These are phyloP conservation scores for Tragelaphus strepsiceros DNA, from an alignment of 2,113 vertebrate genomes.

Conservation along the genomic window DNA sequence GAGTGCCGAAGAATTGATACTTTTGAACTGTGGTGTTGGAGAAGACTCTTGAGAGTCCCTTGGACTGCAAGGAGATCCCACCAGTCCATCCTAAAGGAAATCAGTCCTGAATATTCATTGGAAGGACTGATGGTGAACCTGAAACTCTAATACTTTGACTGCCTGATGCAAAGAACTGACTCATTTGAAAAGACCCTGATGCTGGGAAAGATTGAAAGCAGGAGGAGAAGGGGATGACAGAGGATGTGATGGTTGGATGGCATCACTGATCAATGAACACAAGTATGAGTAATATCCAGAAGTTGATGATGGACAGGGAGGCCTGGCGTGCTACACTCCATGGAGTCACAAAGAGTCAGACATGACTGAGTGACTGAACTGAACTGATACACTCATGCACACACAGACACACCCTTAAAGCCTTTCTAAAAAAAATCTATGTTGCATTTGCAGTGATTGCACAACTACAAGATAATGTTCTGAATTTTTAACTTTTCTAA, in stretches of 20 bases:
- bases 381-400: neutral
- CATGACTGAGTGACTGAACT: neutral
- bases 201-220: neutral
- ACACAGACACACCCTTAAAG: neutral
- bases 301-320: neutral
- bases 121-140: no score
- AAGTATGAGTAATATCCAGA: neutral
- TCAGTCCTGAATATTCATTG: no score
- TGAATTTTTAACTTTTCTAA: conserved; percentile 45
- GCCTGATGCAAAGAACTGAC: no score
- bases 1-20: no score
- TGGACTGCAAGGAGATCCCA: no score
- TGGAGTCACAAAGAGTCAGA: neutral
- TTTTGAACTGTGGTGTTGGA: no score
- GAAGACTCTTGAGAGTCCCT: no score
- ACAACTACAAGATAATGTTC: neutral
- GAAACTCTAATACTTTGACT: no score
- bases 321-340: neutral
- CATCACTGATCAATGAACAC: neutral
- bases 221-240: neutral
- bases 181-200: neutral
- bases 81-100: no score
- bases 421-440: neutral
- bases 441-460: neutral
- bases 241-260: neutral